phyloP scores from a whole-genome alignment of 2,888 invertebrate genomes.

The Ectobius pallidus region DNA sequence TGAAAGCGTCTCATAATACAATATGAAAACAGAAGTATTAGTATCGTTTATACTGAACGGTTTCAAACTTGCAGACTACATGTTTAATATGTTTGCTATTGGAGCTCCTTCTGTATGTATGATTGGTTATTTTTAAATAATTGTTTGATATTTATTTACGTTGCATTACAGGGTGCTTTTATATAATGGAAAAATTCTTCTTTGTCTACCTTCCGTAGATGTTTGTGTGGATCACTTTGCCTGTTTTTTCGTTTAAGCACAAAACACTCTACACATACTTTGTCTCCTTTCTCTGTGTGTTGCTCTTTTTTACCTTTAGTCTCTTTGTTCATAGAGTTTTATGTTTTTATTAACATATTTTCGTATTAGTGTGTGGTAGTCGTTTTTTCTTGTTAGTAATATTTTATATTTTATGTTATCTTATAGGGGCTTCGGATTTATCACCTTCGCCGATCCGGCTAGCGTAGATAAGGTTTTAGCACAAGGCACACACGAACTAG shows the following conservation, averaged over 20 bases:
- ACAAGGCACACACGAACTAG: conserved; percentile 97
- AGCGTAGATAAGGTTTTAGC: conserved; percentile 99
- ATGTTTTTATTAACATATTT: conserved; percentile 17
- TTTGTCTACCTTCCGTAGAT: background rate
- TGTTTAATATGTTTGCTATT: too few relatives aligned
- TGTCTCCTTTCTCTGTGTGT: background rate
- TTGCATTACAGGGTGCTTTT: background rate
- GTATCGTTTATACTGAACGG: too few relatives aligned
- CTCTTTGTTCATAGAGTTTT: conserved; percentile 3
- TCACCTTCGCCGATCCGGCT: conserved; percentile 97
- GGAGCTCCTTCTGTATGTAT: too few relatives aligned
- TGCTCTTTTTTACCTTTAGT: background rate
- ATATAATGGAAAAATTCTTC: background rate
- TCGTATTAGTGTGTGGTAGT: conserved; percentile 39
- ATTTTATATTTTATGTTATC: conserved; percentile 47
- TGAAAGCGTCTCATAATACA: too few relatives aligned
- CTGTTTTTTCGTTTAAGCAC: background rate
- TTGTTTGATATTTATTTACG: too few relatives aligned
- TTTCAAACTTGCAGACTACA: too few relatives aligned
- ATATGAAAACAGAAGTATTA: too few relatives aligned
- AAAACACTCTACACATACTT: background rate
- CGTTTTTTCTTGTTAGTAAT: conserved; percentile 44
- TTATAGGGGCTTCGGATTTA: conserved; percentile 99
- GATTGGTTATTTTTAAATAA: too few relatives aligned
- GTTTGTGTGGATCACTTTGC: background rate